phyloP scores from a whole-genome alignment of 2,888 invertebrate genomes.

The Chaetogeoica ovagalla region DNA sequence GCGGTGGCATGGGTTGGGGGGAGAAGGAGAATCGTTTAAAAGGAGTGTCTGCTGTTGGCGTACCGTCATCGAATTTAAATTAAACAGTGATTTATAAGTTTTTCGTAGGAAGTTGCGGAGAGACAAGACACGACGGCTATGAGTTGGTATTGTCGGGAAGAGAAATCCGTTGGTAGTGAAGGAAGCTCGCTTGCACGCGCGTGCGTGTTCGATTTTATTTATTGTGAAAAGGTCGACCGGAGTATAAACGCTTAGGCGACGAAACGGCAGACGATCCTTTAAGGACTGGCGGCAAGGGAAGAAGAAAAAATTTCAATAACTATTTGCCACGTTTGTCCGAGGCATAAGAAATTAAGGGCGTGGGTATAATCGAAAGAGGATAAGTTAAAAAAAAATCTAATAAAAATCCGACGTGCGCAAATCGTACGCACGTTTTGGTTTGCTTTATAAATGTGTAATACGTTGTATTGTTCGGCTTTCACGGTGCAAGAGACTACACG shows the following conservation, averaged over 20 bases:
- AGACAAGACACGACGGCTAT: neutral
- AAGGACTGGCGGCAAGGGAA: neutral
- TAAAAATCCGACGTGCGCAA: too few species aligned
- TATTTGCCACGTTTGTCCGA: neutral
- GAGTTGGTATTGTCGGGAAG: too few species aligned
- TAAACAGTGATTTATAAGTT: constrained; percentile 47
- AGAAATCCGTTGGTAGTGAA: too few species aligned
- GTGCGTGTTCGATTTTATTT: constrained; percentile 37
- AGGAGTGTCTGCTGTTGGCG: neutral
- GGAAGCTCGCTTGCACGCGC: too few species aligned
- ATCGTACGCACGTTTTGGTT: too few species aligned
- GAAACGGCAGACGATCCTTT: neutral
- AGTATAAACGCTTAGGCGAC: neutral
- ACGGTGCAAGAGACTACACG: too few species aligned
- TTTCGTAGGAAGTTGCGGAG: neutral
- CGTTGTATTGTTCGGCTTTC: too few species aligned
- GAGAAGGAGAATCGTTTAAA: neutral
- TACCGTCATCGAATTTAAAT: constrained; percentile 45
- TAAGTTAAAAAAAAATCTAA: too few species aligned
- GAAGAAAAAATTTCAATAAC: neutral
- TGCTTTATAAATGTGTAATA: too few species aligned
- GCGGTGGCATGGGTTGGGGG: too few species aligned
- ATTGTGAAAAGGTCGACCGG: constrained; percentile 39
- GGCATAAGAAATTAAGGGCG: neutral
- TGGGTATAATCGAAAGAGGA: too few species aligned